A percentile compares a stretch with the other conserved stretches of the same genome.
phyloP scores from a whole-genome alignment of 2,113 vertebrate species.

The Fulica atra region DNA sequence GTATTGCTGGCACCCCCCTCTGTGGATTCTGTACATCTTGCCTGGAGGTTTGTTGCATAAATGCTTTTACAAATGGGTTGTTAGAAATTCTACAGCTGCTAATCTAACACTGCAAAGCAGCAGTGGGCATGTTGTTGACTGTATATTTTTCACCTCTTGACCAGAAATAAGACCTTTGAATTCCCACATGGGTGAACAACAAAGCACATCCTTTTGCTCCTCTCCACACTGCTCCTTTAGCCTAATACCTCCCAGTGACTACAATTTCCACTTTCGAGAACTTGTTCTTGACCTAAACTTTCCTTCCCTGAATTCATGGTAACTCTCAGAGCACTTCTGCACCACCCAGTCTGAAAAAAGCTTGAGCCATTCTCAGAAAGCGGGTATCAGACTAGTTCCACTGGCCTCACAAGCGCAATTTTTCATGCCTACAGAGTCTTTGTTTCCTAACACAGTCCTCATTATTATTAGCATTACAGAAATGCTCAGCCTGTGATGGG shows the following conservation, averaged over 20 bases:
- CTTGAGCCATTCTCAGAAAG: not conserved
- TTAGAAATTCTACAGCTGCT: not conserved
- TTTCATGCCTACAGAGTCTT: not conserved
- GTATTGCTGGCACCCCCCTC: not conserved
- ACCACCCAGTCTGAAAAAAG: not conserved
- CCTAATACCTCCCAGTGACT: not conserved
- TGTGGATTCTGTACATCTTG: not conserved
- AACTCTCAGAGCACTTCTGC: not conserved
- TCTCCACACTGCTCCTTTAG: not conserved
- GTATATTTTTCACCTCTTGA: not conserved
- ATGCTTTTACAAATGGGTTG: not conserved
- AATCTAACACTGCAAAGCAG: not conserved
- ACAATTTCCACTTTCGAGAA: not conserved
- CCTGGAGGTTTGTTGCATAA: not conserved
- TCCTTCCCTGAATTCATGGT: not conserved
- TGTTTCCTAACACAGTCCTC: not conserved
- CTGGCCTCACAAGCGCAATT: not conserved
- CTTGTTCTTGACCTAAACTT: not conserved
- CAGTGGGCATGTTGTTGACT: not conserved
- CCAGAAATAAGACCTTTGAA: not conserved
- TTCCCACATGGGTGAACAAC: not conserved
- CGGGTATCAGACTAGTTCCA: not conserved
- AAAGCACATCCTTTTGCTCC: not conserved
- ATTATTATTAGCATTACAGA: not conserved
- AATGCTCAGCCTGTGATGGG: not conserved